Base-by-base conservation (phyloP, 2,797 vertebrate species). In the Notolabrus celidotus region DNA sequence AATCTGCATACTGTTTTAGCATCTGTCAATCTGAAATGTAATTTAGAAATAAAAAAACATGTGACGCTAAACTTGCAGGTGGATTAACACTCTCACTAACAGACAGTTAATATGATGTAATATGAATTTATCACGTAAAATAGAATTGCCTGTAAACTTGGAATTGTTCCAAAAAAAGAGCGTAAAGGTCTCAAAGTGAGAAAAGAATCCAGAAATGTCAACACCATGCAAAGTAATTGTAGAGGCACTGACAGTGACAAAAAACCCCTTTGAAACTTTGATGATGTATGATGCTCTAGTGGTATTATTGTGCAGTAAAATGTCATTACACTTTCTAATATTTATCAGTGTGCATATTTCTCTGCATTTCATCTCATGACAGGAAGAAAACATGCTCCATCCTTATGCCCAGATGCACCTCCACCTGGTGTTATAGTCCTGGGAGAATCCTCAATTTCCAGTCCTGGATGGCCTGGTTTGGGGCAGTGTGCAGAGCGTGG, bases 371-470 rank as follows among this genome's bases (percentile, higher is more conserved):
- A 70, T 62, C 67, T 68, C 22, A 47, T 43, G 66, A 72, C 57
- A 62, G 31, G 61, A 38, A 47, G 43, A 71, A 76, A 77, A 79
- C 74, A 83, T 62, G 39, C 61, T 51, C 50, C 57, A 38, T 74
- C 45, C 67, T 64, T 49, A 54, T 42, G 71, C 76, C 86, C 77
- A 74, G 83, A 90, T 79, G 80, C 80, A 87, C 82, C 93, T 91
- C 88, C 80, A 89, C 85, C 88, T 47, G n/a, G 50, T 66, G 71
- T 63, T 89, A 52, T 23, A 72, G 82, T 92, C 92, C 89, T 92
- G 86, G 91, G 89, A 65, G 94, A 92, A 95, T 93, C 94, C 93
- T 92, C 83, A 82, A 83, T 81, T 82, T 80, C 46, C 67, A 70
- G 64, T 51, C 52, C 71, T 74, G 74, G 74, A 81, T 92, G 88